Percentiles rank a stretch among this genome's conserved stretches.
phyloP scores from a whole-genome alignment of 1,140 invertebrate species.

The Anoplophora glabripennis region DNA sequence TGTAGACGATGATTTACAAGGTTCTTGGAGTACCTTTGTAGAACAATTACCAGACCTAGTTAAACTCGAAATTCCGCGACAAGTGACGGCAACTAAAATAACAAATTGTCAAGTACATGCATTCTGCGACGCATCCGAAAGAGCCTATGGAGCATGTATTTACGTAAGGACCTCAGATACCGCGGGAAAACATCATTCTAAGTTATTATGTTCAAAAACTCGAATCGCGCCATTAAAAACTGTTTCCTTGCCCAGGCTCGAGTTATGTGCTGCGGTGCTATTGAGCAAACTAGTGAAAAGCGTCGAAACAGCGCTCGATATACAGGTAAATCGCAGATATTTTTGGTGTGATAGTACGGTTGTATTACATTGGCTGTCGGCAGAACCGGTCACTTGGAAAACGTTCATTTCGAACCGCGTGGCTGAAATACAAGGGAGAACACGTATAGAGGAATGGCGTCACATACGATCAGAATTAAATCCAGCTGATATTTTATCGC shows the following conservation, averaged over 20 bases:
- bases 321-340: neutral
- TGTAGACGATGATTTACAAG: no score
- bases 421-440: constrained; percentile 8
- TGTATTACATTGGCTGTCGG: constrained; percentile 6
- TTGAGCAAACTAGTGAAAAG: constrained; percentile 30
- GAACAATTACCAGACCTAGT: no score
- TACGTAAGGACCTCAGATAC: no score
- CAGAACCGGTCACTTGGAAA: neutral
- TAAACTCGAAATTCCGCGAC: no score
- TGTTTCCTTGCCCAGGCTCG: constrained; percentile 8
- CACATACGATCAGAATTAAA: constrained; percentile 1
- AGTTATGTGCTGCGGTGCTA: constrained; percentile 15
- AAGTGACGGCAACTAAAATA: no score
- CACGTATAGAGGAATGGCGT: neutral
- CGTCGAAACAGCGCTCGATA: constrained; percentile 16
- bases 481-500: constrained; percentile 10
- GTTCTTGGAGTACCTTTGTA: no score
- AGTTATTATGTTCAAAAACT: constrained; percentile 7
- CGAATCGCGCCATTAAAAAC: constrained; percentile 16
- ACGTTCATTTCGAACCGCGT: constrained; percentile 10
- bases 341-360: constrained; percentile 2
- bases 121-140: neutral
- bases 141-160: neutral
- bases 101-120: constrained; percentile 1
- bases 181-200: no score